These are phyloP conservation scores for Pipistrellus pipistrellus DNA, from an alignment of 2,797 vertebrate species.

Conservation along the genomic window DNA sequence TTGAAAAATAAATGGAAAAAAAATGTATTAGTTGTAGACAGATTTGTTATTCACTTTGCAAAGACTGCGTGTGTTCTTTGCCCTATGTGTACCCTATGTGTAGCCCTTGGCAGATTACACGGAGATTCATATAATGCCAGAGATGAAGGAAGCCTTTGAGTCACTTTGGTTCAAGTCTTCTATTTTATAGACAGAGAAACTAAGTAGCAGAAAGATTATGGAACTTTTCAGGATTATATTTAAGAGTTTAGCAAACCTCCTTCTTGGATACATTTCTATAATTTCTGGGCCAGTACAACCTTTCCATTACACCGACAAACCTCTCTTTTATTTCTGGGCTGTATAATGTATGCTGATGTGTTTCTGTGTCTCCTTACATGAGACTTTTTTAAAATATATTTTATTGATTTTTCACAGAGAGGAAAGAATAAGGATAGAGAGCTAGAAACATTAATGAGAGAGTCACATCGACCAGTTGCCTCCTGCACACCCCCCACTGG, in stretches of 20 bases:
- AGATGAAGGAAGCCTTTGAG: not conserved
- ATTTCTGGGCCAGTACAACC: not conserved
- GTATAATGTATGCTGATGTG: not conserved
- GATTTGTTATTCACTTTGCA: not conserved
- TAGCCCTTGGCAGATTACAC: not conserved
- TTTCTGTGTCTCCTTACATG: not conserved
- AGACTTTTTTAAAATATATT: not conserved
- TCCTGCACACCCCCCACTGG: no score
- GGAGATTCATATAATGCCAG: not conserved
- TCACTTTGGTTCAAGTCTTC: not conserved
- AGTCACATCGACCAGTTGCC: no score
- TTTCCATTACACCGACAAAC: not conserved
- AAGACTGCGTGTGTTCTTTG: not conserved
- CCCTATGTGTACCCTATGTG: accelerated
- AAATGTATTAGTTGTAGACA: not conserved
- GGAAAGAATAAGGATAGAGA: no score
- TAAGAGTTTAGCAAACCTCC: not conserved
- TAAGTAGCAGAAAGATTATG: not conserved
- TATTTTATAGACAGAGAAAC: not conserved
- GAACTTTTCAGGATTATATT: not conserved
- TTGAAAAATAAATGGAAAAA: not conserved
- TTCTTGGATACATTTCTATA: not conserved
- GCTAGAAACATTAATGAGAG: no score
- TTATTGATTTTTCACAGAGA: no score
- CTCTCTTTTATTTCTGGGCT: not conserved